Percentiles rank a stretch among this genome's conserved stretches.
phyloP scores from a whole-genome alignment of 2,797 vertebrate species.

The Psittacula derbiana region DNA sequence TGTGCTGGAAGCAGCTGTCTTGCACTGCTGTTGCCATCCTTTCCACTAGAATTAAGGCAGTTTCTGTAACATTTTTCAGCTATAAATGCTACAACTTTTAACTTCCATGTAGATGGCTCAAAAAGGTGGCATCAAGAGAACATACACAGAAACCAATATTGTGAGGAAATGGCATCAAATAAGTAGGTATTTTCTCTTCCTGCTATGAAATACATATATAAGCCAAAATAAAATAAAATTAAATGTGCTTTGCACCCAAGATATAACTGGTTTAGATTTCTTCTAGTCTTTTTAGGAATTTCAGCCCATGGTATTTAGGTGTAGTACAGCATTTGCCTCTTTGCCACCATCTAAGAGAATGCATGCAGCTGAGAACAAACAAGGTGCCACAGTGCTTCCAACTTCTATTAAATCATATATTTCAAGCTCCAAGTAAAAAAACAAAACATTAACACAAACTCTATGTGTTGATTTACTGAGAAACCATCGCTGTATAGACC shows the following conservation, averaged over 20 bases:
- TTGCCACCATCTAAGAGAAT: slow-evolving; percentile 13
- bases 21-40: not conserved
- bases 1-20: not conserved
- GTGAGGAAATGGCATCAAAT: not conserved
- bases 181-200: slow-evolving; percentile 32
- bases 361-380: not conserved
- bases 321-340: not conserved
- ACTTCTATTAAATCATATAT: not conserved
- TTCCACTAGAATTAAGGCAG: not conserved
- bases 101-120: not conserved
- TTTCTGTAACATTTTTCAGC: not conserved
- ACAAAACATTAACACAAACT: not conserved
- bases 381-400: not conserved
- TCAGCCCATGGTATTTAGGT: not conserved
- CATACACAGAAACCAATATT: not conserved
- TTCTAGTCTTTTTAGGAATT: slow-evolving; percentile 29
- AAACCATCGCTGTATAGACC: not conserved
- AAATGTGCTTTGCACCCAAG: slow-evolving; percentile 47
- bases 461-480: not conserved
- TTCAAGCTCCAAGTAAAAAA: not conserved
- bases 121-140: not conserved
- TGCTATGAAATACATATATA: slow-evolving; percentile 18
- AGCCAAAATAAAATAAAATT: slow-evolving; percentile 39
- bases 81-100: not conserved
- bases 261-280: slow-evolving; percentile 46